A percentile compares a stretch with the other conserved stretches of the same genome.
These are phyloP conservation scores for Drosophila mimica DNA, from an alignment of 2,888 invertebrate species.

Conservation along the genomic window DNA sequence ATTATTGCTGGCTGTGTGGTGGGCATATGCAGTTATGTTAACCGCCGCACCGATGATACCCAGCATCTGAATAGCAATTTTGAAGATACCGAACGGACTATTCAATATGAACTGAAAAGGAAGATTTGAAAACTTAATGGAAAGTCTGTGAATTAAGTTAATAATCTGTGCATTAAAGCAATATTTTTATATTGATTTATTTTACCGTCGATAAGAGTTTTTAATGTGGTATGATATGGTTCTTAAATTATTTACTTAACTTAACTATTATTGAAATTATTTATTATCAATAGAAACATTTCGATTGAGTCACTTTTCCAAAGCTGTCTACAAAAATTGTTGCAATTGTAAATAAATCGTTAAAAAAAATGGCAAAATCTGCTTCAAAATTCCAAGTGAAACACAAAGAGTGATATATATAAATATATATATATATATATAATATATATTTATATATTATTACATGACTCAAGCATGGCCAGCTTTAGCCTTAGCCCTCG, in stretches of 20 bases:
- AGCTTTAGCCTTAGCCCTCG: background rate
- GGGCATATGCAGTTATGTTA: background rate
- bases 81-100: background rate
- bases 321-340: constrained; percentile 1
- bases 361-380: background rate
- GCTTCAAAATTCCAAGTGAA: constrained; percentile 24
- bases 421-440: background rate
- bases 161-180: background rate
- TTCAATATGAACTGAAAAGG: background rate
- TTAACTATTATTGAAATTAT: no score
- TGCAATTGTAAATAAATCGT: background rate
- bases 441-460: background rate
- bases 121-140: background rate
- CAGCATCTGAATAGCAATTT: constrained; percentile 34
- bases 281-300: background rate
- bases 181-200: no score
- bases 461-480: constrained; percentile 22
- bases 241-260: no score
- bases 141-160: background rate
- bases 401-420: background rate
- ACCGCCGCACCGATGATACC: background rate
- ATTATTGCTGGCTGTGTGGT: background rate
- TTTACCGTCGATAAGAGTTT: constrained; percentile 2
- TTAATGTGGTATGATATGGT: background rate
- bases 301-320: constrained; percentile 8